Base-by-base conservation (phyloP, 2,888 invertebrate genomes). In the Atrina japonica region DNA sequence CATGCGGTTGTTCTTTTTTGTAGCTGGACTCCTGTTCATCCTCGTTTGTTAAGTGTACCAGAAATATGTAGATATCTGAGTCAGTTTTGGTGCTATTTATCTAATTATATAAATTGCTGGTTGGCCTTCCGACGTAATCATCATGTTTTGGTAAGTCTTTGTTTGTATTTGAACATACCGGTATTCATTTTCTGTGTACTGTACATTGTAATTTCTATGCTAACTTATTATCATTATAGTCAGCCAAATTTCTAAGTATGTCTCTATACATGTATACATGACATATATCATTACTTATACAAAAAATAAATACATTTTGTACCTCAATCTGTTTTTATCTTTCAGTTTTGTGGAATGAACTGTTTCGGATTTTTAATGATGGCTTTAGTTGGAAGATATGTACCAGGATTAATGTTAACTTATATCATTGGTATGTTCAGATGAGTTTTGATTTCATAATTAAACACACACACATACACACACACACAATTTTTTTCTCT, bases 11-110 rank as follows among this genome's bases (percentile, higher is more conserved):
- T n/a, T n/a, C 11, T 49, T 52, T 25, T 66, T 78, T 75, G 72
- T 83, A 90, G 90, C 58, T 90, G 90, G 90, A 89, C 88, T 11
- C 87, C 89, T 23, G 86, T 90, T 40, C 88, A 90, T 76, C 88
- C 89, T 18, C 81, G 86, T 3, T 82, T 90, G 40, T 70, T 90
- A 47, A 89, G 89, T 81, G 90, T 89, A 16, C 89, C 90, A 16
- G 90, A 91, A 77, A 77, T 91, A 29, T 85, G 85, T 66, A 80
- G 78, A 53, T 83, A 85, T 72, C 65, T 88, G 41, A 84, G 87
- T 41, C 75, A 86, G 18, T 69, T 83, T 21, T 83, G 80, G 76
- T 79, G 80, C 50, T 78, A 70, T 30, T 41, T 70, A 18, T 66
- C 76, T 25, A 74, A 68, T 40, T 75, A 70, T 52, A 65, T 80